These are phyloP conservation scores for Acrocephalus scirpaceus DNA, from an alignment of 2,797 vertebrate genomes.

Conservation along the genomic window DNA sequence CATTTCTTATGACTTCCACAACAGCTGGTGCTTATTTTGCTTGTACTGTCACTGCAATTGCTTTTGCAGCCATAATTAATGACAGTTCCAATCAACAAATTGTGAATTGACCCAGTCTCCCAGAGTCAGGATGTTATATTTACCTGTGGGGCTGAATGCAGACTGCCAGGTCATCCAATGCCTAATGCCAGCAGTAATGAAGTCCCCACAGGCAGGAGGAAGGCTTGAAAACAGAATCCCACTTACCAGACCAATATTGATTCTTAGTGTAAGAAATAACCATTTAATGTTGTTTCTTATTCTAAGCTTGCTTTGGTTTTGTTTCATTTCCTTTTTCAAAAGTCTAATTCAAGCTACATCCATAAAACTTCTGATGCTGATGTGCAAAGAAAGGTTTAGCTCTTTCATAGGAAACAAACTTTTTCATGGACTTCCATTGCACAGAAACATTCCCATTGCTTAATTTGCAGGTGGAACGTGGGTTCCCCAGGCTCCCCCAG, in stretches of 20 bases:
- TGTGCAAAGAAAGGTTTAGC: neutral
- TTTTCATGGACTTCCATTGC: neutral
- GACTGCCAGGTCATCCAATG: neutral
- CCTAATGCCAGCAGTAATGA: neutral
- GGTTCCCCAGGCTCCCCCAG: neutral
- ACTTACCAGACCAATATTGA: neutral
- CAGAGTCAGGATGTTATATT: neutral
- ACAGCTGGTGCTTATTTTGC: neutral
- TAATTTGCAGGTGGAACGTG: rapidly evolving
- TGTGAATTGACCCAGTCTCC: neutral
- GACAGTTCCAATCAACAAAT: neutral
- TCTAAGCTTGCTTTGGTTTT: neutral
- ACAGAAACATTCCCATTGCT: neutral
- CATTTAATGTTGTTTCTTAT: neutral
- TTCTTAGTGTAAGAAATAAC: neutral
- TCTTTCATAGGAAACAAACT: neutral
- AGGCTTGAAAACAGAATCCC: neutral
- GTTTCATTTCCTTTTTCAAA: neutral
- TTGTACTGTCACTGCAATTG: neutral
- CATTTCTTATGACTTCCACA: neutral
- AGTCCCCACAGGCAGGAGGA: neutral
- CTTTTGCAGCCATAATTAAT: neutral
- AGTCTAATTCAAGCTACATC: neutral
- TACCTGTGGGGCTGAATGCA: neutral
- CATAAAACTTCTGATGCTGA: neutral